Evolutionary conservation across 2,113 vertebrate species (phyloP), one percentile per base, ranked within the genome.

Genomic region (Centropus bengalensis): DNA sequence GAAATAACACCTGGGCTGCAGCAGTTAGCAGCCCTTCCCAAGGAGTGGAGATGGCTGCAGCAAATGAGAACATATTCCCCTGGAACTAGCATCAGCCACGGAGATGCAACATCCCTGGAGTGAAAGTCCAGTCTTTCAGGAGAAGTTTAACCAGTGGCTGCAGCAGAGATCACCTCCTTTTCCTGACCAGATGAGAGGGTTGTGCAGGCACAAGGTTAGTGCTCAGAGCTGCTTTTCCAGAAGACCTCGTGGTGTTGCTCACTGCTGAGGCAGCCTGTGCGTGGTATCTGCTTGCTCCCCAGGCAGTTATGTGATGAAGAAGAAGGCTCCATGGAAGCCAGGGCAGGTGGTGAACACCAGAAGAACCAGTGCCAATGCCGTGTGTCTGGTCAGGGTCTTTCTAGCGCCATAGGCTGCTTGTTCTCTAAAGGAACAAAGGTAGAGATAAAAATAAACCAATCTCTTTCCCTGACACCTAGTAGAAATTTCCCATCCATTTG

Each of bases 401-500:
- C 59, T 73, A 49, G 55, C 79, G 67, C 45, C 32, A 70, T 3
- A 30, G 33, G 26, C 47, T 91, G 36, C 67, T 94, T 79, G 17
- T 66, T 74, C 21, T 63, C 47, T 58, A 67, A 87, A 62, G 8
- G 9, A 68, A 59, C 24, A 66, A 86, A 95, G 44, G 74, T 81
- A 70, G 33, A 79, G 74, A 64, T 47, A 91, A 94, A 87, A 97
- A 89, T 68, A 89, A 89, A 90, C 12, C 5, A 89, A 90, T 11
- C 5, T 14, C 6, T 60, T 12, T 90, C 16, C 51, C n/a, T 67
- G 80, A 88, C n/a, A 74, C 86, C 55, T 80, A 52, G 51, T 73
- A 62, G 83, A 88, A 91, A 80, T 91, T 74, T 84, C 45, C 84
- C 86, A 92, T 94, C 71, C 70, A 67, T 88, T 91, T 91, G 18